These are phyloP conservation scores for Barbus barbus DNA, from an alignment of 2,113 vertebrate species.

Conservation along the genomic window DNA sequence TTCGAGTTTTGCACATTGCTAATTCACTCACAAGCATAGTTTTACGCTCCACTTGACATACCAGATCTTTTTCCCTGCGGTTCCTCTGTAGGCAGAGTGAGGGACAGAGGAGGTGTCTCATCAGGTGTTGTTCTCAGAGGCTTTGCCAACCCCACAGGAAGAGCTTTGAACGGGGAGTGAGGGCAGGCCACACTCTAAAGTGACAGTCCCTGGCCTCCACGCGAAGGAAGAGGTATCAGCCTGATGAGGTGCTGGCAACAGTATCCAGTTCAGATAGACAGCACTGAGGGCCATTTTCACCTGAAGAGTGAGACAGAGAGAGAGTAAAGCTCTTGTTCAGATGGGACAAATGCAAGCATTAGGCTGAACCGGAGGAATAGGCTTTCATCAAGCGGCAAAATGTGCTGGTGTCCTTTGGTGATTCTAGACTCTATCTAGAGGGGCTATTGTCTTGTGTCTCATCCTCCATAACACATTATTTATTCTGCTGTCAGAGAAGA, in stretches of 20 bases:
- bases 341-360: neutral
- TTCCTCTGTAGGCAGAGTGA: constrained; percentile 8
- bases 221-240: constrained; percentile 17
- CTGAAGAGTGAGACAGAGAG: constrained; percentile 21
- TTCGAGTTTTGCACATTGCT: too few species aligned
- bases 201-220: constrained; percentile 24
- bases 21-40: neutral
- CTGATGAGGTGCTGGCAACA: constrained; percentile 42
- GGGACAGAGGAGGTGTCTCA: neutral
- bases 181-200: constrained; percentile 34
- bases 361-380: neutral
- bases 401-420: neutral
- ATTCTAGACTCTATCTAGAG: neutral
- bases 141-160: constrained; percentile 35
- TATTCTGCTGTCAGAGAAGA: neutral
- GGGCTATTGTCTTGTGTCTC: neutral
- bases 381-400: constrained; percentile 9
- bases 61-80: neutral
- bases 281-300: constrained; percentile 45
- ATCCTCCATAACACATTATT: neutral
- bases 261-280: constrained; percentile 53
- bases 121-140: constrained; percentile 44
- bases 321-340: constrained; percentile 9
- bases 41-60: neutral
- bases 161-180: constrained; percentile 40